Percentiles rank a stretch among this genome's conserved stretches.
Evolutionary conservation across 2,113 vertebrate genomes (phyloP).

Genomic region (Pedionomus torquatus): DNA sequence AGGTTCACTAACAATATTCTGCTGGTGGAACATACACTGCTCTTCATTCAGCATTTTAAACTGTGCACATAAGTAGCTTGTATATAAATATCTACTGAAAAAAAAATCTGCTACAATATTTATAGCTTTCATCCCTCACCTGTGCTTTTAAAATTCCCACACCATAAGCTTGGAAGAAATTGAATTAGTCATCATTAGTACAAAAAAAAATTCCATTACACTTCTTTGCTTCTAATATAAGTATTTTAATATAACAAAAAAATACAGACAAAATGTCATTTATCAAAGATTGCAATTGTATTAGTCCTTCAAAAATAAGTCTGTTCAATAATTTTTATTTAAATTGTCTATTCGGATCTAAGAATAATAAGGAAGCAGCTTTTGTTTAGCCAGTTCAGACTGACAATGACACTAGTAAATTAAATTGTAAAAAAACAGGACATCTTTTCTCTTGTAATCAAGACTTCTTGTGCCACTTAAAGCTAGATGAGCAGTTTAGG

Average conservation of each 20-base stretch:
- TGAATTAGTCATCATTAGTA: not conserved
- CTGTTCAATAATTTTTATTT: not conserved
- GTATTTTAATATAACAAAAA: not conserved
- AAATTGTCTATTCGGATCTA: not conserved
- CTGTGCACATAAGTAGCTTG: not conserved
- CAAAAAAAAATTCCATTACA: not conserved
- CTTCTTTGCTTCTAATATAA: not conserved
- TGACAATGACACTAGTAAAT: not conserved
- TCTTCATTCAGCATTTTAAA: not conserved
- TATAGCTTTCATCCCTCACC: not conserved
- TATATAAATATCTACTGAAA: not conserved
- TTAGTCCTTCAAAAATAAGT: not conserved
- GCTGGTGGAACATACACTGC: not conserved
- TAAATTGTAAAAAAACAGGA: not conserved
- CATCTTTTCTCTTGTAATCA: not conserved
- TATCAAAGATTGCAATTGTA: not conserved
- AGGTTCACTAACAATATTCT: not conserved
- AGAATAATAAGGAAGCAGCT: not conserved
- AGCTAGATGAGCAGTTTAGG: not conserved
- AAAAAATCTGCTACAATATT: not conserved
- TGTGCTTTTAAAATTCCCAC: not conserved
- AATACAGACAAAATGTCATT: not conserved
- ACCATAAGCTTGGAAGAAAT: not conserved
- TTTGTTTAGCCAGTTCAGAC: not conserved
- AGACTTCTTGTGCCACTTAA: not conserved